Conservation (phyloP, 2,888 invertebrate species). For the Oligia strigilis region DNA sequence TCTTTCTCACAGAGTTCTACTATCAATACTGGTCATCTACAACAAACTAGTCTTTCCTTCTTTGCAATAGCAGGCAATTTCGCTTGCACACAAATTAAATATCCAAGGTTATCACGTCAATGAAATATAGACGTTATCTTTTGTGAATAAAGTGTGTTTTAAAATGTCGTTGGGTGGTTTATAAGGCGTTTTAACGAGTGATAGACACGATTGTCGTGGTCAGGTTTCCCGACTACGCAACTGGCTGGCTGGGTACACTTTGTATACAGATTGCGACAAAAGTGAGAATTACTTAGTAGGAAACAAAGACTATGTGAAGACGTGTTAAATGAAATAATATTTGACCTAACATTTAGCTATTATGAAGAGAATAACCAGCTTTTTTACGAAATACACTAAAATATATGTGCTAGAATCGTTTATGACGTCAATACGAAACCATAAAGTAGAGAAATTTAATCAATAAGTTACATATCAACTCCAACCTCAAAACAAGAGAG, state of each 20-base stretch:
- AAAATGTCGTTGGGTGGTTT: slow-evolving; percentile 52
- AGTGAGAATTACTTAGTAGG: slow-evolving; percentile 64
- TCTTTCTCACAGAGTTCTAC: slow-evolving; percentile 78
- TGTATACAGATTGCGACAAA: slow-evolving; percentile 72
- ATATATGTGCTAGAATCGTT: slow-evolving; percentile 1
- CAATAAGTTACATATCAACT: slow-evolving; percentile 16
- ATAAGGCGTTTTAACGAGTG: slow-evolving; percentile 62
- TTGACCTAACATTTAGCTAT: slow-evolving; percentile 23
- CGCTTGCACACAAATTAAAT: slow-evolving; percentile 30
- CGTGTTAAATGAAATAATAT: slow-evolving; percentile 37
- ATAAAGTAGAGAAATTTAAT: slow-evolving; percentile 25
- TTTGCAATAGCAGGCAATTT: slow-evolving; percentile 54
- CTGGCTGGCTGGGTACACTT: slow-evolving; percentile 68
- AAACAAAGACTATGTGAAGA: slow-evolving; percentile 61
- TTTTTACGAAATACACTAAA: slow-evolving; percentile 1
- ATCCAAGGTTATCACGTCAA: slow-evolving; percentile 39
- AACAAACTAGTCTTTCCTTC: slow-evolving; percentile 55
- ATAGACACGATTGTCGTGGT: slow-evolving; percentile 70
- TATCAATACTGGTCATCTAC: slow-evolving; percentile 61
- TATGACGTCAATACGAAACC: not conserved
- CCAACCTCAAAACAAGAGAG: slow-evolving; percentile 47
- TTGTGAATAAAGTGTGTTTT: slow-evolving; percentile 64
- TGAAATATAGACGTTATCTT: slow-evolving; percentile 64
- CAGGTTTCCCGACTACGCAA: slow-evolving; percentile 78
- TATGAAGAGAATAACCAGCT: slow-evolving; percentile 1